Evolutionary conservation across 1,140 invertebrate genomes (phyloP).

Genomic region (Scaptomyza hsui): DNA sequence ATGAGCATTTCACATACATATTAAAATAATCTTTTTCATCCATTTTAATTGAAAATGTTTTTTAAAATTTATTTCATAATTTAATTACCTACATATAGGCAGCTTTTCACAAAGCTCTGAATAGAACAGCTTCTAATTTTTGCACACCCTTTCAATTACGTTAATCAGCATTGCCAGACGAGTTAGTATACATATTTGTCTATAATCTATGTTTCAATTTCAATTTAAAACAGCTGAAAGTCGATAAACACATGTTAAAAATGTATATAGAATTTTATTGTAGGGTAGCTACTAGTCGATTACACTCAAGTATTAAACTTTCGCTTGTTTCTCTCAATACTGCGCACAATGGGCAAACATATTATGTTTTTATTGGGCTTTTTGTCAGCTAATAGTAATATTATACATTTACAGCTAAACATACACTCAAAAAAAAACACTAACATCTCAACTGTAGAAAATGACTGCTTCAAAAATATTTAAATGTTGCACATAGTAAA

Average conservation of each 20-base stretch:
- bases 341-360: slow-evolving; percentile 16
- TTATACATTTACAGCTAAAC: slow-evolving; percentile 10
- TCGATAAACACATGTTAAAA: too few relatives aligned
- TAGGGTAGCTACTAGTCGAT: slow-evolving; percentile 5
- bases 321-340: background rate
- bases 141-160: too few relatives aligned
- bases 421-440: background rate
- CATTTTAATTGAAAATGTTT: background rate
- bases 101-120: too few relatives aligned
- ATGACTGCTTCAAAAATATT: background rate
- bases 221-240: too few relatives aligned
- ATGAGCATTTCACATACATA: background rate
- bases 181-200: too few relatives aligned
- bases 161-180: too few relatives aligned
- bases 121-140: too few relatives aligned
- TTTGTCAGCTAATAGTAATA: slow-evolving; percentile 43
- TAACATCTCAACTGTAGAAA: background rate
- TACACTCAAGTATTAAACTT: background rate
- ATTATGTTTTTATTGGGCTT: slow-evolving; percentile 41
- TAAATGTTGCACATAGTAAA: too few relatives aligned
- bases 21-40: background rate
- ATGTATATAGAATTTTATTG: background rate
- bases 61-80: background rate
- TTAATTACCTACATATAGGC: background rate
- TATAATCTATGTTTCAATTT: too few relatives aligned